Evolutionary conservation across 2,888 invertebrate genomes (phyloP).

Genomic region (Agrypnus murinus): DNA sequence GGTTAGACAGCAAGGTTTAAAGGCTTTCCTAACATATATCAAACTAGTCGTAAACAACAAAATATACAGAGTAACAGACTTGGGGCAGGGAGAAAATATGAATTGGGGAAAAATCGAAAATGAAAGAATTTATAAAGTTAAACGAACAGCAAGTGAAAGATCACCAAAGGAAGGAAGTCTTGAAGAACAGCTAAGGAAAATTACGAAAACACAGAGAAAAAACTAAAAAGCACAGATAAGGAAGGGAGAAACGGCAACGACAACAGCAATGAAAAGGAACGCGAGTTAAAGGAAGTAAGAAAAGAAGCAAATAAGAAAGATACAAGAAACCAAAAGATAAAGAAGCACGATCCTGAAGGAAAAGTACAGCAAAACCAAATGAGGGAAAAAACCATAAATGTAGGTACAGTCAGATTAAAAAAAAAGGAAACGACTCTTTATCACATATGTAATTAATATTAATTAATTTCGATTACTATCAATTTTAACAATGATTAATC

Average conservation of each 20-base stretch:
- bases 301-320: not conserved
- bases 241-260: not conserved
- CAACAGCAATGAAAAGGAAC: not conserved
- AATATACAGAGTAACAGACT: not conserved
- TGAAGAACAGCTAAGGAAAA: constrained; percentile 6
- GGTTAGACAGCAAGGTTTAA: not conserved
- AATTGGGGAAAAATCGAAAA: not conserved
- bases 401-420: too few species aligned
- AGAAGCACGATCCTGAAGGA: too few species aligned
- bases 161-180: constrained; percentile 15
- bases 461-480: too few species aligned
- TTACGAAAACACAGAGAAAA: not conserved
- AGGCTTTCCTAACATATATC: not conserved
- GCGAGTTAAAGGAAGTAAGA: not conserved
- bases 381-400: not conserved
- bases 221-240: not conserved
- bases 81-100: constrained; percentile 6
- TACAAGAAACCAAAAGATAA: not conserved
- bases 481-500: too few species aligned
- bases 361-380: not conserved
- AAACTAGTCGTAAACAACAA: not conserved
- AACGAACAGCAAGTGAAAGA: not conserved
- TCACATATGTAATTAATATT: too few species aligned
- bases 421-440: too few species aligned
- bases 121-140: not conserved